These are phyloP conservation scores for Drosophila azteca DNA, from an alignment of 1,140 invertebrate genomes.

Conservation along the genomic window DNA sequence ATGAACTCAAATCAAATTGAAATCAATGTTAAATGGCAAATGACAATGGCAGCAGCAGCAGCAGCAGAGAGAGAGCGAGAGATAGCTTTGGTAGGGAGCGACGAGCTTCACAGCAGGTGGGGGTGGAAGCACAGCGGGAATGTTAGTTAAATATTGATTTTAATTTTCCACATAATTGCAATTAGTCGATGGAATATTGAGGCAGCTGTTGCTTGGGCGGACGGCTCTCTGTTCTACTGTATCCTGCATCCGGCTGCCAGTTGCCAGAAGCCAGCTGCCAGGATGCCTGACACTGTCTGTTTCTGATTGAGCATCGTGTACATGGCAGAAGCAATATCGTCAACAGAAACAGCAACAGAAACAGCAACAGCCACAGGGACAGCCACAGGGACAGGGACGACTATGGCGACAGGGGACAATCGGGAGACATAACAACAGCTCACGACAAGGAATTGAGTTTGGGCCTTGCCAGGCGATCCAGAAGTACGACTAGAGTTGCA, in stretches of 20 bases:
- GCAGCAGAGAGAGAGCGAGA: not conserved
- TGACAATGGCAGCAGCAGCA: constrained; percentile 23
- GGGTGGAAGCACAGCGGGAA: constrained; percentile 11
- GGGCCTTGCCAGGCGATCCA: not conserved
- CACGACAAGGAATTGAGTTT: constrained; percentile 25
- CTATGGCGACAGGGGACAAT: not conserved
- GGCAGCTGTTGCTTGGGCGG: constrained; percentile 41
- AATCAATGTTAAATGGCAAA: constrained; percentile 59
- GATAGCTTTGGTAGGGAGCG: no score
- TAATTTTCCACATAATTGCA: constrained; percentile 75
- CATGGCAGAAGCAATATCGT: constrained; percentile 33
- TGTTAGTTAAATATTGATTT: constrained; percentile 72
- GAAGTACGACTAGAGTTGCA: not conserved
- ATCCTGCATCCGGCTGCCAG: constrained; percentile 16
- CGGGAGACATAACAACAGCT: constrained; percentile 27
- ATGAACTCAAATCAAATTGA: constrained; percentile 44
- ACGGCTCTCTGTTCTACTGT: constrained; percentile 27
- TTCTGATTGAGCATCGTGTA: constrained; percentile 53
- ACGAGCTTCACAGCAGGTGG: no score
- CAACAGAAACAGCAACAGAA: constrained; percentile 25
- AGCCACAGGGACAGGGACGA: not conserved
- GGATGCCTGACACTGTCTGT: constrained; percentile 32
- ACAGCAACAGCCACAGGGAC: constrained; percentile 27
- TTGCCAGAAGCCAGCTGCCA: not conserved
- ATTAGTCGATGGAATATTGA: constrained; percentile 68